Evolutionary conservation across 2,113 vertebrate genomes (phyloP), one percentile per base, ranked within the genome.

Genomic region (Lagenorhynchus albirostris): DNA sequence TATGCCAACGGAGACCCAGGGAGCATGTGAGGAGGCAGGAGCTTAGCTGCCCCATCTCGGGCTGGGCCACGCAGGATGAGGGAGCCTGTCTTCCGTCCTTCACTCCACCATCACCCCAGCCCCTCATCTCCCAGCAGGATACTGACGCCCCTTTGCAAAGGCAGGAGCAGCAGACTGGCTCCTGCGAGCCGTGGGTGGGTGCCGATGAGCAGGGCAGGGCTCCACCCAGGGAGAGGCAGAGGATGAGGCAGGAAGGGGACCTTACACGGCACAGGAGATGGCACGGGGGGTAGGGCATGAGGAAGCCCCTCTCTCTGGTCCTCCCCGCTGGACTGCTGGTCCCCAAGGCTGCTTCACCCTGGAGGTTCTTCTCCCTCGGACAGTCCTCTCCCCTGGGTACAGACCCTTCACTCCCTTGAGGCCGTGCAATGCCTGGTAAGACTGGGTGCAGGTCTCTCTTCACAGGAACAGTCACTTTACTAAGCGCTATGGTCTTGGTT

Each of bases 51-150:
- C 65, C n/a, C 1, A 3, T 26, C 29, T 29, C 3, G 13, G 60
- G 41, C 60, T 17, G n/a, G 85, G 73, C 58, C 0, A 0, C 21
- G 15, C 9, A 13, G 65, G 20, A 26, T 1, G 11, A 74, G 26
- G 81, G 31, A 3, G 68, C 33, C 77, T 26, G 6, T 62, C 41
- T 41, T 38, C 0, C 6, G 18, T 6, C 6, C 18, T 50, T 82
- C 18, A 5, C 33, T 14, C 53, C 13, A 8, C 41, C 3, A 3
- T 7, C 25, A 17, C 31, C 41, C 63, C 20, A 38, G 36, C 14
- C 38, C 53, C n/a, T 70, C 15, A 1, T 1, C 60, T 44, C 74
- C 17, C 8, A 31, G 23, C 0, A 29, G 50, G 58, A 9, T 8
- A 3, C 26, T 12, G 6, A 0, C 0, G 74, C 33, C 85, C 67